Conservation (phyloP, 2,797 vertebrate genomes). For the Aselliscus stoliczkanus region DNA sequence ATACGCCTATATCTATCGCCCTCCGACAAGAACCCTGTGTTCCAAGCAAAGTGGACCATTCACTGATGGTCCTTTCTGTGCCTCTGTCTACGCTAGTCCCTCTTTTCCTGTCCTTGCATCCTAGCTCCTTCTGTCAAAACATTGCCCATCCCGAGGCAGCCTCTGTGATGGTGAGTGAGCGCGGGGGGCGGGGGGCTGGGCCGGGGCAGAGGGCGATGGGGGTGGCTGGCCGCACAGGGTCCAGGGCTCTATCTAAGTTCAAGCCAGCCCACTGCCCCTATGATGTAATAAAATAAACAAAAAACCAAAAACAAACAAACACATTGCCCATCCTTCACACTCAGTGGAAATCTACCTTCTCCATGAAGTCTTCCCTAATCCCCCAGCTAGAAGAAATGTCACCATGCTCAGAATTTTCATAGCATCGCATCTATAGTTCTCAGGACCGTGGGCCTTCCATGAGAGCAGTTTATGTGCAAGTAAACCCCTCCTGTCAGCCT, state of each 20-base stretch:
- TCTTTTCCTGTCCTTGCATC: neutral
- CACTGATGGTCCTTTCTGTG: neutral
- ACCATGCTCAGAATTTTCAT: neutral
- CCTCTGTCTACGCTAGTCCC: neutral
- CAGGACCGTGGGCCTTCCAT: neutral
- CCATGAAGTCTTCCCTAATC: neutral
- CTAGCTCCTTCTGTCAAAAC: constrained; percentile 1
- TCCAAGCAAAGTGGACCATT: neutral
- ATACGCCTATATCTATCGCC: too few relatives aligned
- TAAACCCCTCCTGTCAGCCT: neutral
- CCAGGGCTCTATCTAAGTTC: too few relatives aligned
- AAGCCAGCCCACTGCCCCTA: too few relatives aligned
- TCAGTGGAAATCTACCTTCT: constrained; percentile 1
- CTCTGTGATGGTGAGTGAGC: too few relatives aligned
- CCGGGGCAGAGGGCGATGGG: too few relatives aligned
- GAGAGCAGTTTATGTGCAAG: neutral
- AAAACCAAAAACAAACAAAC: too few relatives aligned
- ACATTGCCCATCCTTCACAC: neutral
- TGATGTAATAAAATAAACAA: too few relatives aligned
- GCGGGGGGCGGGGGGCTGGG: too few relatives aligned
- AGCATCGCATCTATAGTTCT: neutral
- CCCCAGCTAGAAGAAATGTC: neutral
- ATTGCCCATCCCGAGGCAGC: neutral
- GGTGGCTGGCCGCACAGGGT: too few relatives aligned
- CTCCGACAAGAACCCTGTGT: neutral